Base-by-base conservation (phyloP, 1,140 invertebrate species). In the Microvelia longipes region DNA sequence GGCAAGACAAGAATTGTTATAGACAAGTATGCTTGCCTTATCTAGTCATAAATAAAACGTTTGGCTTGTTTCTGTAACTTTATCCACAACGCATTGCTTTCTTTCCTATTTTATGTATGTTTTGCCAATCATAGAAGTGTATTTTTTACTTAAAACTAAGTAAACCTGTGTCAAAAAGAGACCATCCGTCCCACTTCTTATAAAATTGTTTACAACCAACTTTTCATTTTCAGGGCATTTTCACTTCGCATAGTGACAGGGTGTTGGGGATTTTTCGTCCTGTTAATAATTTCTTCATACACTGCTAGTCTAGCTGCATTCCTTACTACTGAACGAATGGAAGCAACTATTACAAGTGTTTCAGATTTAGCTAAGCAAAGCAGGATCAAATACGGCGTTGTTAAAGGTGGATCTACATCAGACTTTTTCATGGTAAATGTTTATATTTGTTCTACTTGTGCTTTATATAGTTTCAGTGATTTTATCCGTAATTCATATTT, bases 221-320 rank as follows among this genome's bases (percentile, higher is more conserved):
- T n/a, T n/a, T n/a, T n/a, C n/a, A n/a, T 14, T 78, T 79, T 63
- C 69, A 88, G 87, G 75, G 87, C 88, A 5, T 82, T 88, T 1
- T 87, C 87, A 0, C 89, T 91, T 2, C 81, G 92, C 11, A 87
- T 91, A 80, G 85, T 91, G 0, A 86, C 88, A 13, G 89, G 88
- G 0, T 91, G 90, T 82, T 98, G 94, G 93, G 96, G 92, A 92
- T 95, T 96, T 77, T 97, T 96, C 77, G 91, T 91, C 0, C 82
- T 98, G 19, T 97, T 98, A 74, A 93, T 98, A 81, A 91, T 93
- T 11, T 92, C 93, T 1, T 95, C 93, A 0, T 98, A 98, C 77
- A 98, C 95, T 0, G 95, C 95, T 11, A 96, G 97, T 79, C 82
- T 98, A 72, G 94, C 95, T 1, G 95, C 95, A 2, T 98, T 96